phyloP scores from a whole-genome alignment of 2,888 invertebrate genomes.

The Aspidapion aeneum region DNA sequence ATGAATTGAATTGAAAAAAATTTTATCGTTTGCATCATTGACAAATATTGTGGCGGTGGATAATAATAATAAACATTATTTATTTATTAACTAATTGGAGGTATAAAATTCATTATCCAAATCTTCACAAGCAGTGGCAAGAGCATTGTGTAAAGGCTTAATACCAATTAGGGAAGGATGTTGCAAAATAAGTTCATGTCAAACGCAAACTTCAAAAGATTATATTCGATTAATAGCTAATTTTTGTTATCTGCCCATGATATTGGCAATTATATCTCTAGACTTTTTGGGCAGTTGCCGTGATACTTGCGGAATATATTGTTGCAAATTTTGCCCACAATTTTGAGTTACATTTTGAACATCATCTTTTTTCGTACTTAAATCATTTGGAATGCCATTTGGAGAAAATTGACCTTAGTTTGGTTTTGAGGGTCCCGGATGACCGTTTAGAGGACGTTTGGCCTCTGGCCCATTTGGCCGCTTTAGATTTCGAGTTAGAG shows the following conservation, averaged over 20 bases:
- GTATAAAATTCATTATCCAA: slow-evolving; percentile 41
- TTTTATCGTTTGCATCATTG: too few relatives aligned
- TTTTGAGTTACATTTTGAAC: slow-evolving; percentile 30
- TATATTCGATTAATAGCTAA: too few relatives aligned
- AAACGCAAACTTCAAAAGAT: too few relatives aligned
- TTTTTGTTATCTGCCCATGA: slow-evolving; percentile 76
- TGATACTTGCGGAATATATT: slow-evolving; percentile 52
- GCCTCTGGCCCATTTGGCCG: slow-evolving; percentile 37
- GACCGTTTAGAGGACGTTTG: slow-evolving; percentile 16
- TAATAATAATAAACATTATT: too few relatives aligned
- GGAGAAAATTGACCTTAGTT: slow-evolving; percentile 20
- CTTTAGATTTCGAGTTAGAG: slow-evolving; percentile 40
- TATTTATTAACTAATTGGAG: too few relatives aligned
- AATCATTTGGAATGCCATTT: slow-evolving; percentile 42
- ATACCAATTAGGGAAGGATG: too few relatives aligned
- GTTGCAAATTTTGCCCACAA: slow-evolving; percentile 39
- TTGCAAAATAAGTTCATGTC: too few relatives aligned
- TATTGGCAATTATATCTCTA: slow-evolving; percentile 88
- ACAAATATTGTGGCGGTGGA: too few relatives aligned
- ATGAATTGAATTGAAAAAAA: too few relatives aligned
- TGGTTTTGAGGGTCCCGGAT: slow-evolving; percentile 24
- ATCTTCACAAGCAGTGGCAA: slow-evolving; percentile 39
- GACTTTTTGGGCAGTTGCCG: slow-evolving; percentile 62
- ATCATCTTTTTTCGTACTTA: slow-evolving; percentile 46
- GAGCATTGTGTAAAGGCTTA: slow-evolving; percentile 64